A percentile compares a stretch with the other conserved stretches of the same genome.
Conservation (phyloP, 2,797 vertebrate genomes). For the Lindbergichthys nudifrons region DNA sequence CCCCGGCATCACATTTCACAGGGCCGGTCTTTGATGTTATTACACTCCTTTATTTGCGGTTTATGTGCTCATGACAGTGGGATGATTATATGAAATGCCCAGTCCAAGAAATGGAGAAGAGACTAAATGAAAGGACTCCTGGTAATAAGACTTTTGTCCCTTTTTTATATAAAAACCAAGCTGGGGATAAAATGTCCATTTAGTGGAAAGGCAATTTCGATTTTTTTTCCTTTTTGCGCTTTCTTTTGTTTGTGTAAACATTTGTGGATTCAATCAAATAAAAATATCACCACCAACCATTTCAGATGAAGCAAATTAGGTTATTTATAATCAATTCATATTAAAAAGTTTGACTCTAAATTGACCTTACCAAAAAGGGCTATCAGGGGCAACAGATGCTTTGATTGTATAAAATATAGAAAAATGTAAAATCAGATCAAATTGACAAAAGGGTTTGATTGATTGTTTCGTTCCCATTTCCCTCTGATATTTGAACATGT, state of each 20-base stretch:
- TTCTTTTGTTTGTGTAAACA: slow-evolving; percentile 26
- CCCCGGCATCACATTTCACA: slow-evolving; percentile 74
- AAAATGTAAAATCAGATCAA: slow-evolving; percentile 40
- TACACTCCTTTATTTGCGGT: slow-evolving; percentile 72
- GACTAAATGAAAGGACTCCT: slow-evolving; percentile 36
- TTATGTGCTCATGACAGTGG: slow-evolving; percentile 65
- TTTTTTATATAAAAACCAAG: slow-evolving; percentile 27
- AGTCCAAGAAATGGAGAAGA: slow-evolving; percentile 36
- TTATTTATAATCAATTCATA: slow-evolving; percentile 50
- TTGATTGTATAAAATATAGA: slow-evolving; percentile 37
- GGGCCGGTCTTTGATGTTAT: slow-evolving; percentile 76
- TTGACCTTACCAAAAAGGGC: slow-evolving; percentile 23
- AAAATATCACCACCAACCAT: not conserved
- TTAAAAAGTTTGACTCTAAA: slow-evolving; percentile 39
- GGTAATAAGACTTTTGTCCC: slow-evolving; percentile 49
- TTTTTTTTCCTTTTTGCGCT: not conserved
- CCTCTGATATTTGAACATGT: slow-evolving; percentile 74
- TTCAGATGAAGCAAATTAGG: slow-evolving; percentile 35
- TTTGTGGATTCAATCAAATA: not conserved
- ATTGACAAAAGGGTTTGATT: slow-evolving; percentile 51
- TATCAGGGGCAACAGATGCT: slow-evolving; percentile 36
- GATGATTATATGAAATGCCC: slow-evolving; percentile 65
- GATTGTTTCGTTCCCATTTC: slow-evolving; percentile 62
- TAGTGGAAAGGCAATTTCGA: not conserved
- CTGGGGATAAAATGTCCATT: slow-evolving; percentile 9